Base-by-base conservation (phyloP, 2,797 vertebrate species). In the Coregonus sp. region DNA sequence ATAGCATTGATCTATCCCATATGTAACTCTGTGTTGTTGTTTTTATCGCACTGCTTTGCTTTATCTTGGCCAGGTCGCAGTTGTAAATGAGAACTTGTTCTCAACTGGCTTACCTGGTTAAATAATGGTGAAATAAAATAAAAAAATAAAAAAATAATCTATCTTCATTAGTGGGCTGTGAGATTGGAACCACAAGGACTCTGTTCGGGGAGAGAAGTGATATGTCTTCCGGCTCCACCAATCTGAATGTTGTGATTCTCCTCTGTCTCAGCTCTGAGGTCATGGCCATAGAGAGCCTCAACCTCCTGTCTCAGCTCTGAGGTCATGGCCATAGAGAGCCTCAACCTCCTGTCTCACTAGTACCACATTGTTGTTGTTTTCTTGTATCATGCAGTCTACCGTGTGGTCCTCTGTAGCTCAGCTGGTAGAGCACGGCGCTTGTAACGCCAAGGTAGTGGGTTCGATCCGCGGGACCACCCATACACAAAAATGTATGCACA, bases 151-250 rank as follows among this genome's bases (percentile, higher is more conserved):
- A 25, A 25, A 25, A 25, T 25, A 25, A 96, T 96, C 91, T 90
- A 86, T 96, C 94, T 96, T 96, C 93, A 95, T 96, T 95, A 94
- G 83, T 87, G 81, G 80, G 75, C 2, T 77, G 79, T 72, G 78
- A 80, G 79, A 87, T 83, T 88, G 91, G 84, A 86, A 76, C 40
- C 72, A 73, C 71, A 72, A 84, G 69, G 80, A 84, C 76, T 87
- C 80, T 81, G 86, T 85, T 88, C 79, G 87, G 84, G 73, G 78
- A 68, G 63, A 78, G 74, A 76, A 80, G 87, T 77, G 73, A 78
- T 31, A 85, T 84, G 84, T 82, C 78, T 65, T 65, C 11, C 70
- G 75, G 75, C 89, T 91, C 83, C 85, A 82, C 83, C 90, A 90
- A 87, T 76, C 82, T 81, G 70, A 78, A 77, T 70, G 70, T 51